Base-by-base conservation (phyloP, 2,888 invertebrate genomes). In the Argynnis bischoffii region DNA sequence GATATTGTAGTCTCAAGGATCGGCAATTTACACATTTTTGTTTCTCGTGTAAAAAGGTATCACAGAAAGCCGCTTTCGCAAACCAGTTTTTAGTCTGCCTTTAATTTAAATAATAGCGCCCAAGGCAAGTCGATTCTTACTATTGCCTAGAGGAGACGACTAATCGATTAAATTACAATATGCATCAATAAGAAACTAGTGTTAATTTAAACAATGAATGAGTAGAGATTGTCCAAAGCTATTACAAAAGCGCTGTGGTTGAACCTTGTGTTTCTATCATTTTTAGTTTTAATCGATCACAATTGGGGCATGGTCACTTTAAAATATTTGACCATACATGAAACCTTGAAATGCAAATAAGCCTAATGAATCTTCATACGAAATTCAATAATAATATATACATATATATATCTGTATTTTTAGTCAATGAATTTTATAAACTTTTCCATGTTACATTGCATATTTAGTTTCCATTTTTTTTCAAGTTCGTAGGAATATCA, bases 101-200 rank as follows among this genome's bases (percentile, higher is more conserved):
- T 74, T 69, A 68, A 74, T 74, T 75, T 72, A 74, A 74, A 75
- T 74, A 72, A 75, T 72, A 75, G 74, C 74, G 69, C 64, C 71
- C 65, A 60, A 69, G 68, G 66, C 67, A 63, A 63, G 66, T 53
- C 61, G 69, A 67, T 69, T 69, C 64, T 67, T 60, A 59, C 69
- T 66, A 67, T 67, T 65, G 63, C 51, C 64, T 69, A 67, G 64
- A 56, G 41, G 53, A 60, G 64, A 56, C 50, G 50, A 60, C 60
- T 66, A 71, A 69, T 69, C 64, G 59, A 55, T 55, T 65, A 48
- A 67, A 72, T 69, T 59, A 69, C 69, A 63, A 67, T 64, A 70
- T 64, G 63, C 55, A 64, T 21, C 55, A 41, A 53, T 61, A 57
- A 64, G 11, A 26, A n/a, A 6, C n/a, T 21, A 48, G 26, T 26